Base-by-base conservation (phyloP, 2,797 vertebrate genomes). In the Tadarida brasiliensis region DNA sequence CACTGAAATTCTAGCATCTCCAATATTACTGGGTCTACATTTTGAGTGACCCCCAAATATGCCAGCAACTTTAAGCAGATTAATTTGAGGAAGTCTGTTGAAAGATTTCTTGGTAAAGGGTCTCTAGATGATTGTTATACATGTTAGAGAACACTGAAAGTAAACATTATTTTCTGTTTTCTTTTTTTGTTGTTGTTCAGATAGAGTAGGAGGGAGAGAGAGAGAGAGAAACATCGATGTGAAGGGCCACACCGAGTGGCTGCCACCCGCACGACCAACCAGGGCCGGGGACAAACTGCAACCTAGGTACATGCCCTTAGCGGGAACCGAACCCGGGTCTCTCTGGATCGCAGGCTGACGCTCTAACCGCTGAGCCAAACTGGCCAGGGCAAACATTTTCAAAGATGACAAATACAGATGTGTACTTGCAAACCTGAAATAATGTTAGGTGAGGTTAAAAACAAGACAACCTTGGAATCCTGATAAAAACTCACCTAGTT, bases 11-110 rank as follows among this genome's bases (percentile, higher is more conserved):
- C 90, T 61, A 85, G 47, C 19, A 93, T 81, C 15, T 70, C 30
- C 56, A 68, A 57, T 76, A 90, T 39, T 68, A 81, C 0, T 14
- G 22, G 80, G 49, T 77, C 22, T 35, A 70, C 39, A 70, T 47
- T 68, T 56, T 88, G 10, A 80, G 7, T 59, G 49, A 91, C 33
- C 16, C 51, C 30, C 26, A 80, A 95, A 84, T 83, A 47, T 81
- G 28, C n/a, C 28, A 78, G 65, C 39, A 86, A 87, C 67, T 87
- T 59, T 56, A 76, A 80, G 67, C 28, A 89, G 56, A 87, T 68
- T 92, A 90, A 95, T 71, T 89, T 89, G 0, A 94, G 49, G 20
- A 91, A 90, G 33, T 73, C 71, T 93, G 9, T n/a, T 76, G 30
- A 90, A 91, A 80, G n/a, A 77, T 81, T 80, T 94, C 30, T 24